Percentiles rank a stretch among this genome's conserved stretches.
Evolutionary conservation across 2,888 invertebrate genomes (phyloP).

Genomic region (Plemyria rubiginata): DNA sequence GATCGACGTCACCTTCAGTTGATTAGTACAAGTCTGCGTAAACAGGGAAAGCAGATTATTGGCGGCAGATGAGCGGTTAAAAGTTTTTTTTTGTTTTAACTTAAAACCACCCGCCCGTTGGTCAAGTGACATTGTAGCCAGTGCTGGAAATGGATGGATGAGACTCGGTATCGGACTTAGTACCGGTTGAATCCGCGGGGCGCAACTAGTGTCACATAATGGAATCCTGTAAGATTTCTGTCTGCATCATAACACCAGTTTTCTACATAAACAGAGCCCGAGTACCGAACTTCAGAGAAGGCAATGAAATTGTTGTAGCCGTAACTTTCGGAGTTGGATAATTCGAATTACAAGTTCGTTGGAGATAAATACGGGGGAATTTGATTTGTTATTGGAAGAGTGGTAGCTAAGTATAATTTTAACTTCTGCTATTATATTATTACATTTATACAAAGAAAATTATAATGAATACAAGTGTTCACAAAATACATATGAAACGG

Average conservation of each 20-base stretch:
- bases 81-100: too few species aligned
- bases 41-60: slow-evolving; percentile 1
- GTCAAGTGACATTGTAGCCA: too few species aligned
- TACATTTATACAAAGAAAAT: too few species aligned
- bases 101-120: too few species aligned
- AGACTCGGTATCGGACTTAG: too few species aligned
- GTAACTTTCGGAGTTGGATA: slow-evolving; percentile 37
- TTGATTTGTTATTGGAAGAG: slow-evolving; percentile 28
- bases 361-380: slow-evolving; percentile 25
- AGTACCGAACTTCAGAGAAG: slow-evolving; percentile 21
- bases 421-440: too few species aligned
- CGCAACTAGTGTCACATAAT: too few species aligned
- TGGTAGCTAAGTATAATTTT: slow-evolving; percentile 10
- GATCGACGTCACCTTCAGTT: slow-evolving; percentile 36
- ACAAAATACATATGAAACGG: too few species aligned
- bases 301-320: slow-evolving; percentile 41
- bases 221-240: too few species aligned
- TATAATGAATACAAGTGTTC: too few species aligned
- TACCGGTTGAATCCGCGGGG: too few species aligned
- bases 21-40: slow-evolving; percentile 36
- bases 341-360: slow-evolving; percentile 34
- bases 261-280: slow-evolving; percentile 9
- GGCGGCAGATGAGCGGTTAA: neutral
- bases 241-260: neutral
- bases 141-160: too few species aligned